Evolutionary conservation across 1,140 invertebrate genomes (phyloP), one percentile per base, ranked within the genome.

Genomic region (Ctenoplectra terminalis): DNA sequence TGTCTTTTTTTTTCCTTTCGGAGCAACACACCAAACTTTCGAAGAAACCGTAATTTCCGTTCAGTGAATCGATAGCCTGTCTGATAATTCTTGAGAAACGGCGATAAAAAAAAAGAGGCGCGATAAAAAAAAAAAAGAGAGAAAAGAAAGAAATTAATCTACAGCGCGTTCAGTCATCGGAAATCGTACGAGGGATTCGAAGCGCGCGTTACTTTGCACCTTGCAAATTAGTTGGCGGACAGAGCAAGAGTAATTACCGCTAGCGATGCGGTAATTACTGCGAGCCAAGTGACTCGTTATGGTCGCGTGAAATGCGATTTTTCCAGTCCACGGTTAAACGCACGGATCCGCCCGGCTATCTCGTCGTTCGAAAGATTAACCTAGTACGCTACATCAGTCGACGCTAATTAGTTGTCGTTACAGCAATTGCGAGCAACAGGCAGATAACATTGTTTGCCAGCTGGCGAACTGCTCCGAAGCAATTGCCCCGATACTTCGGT

Each of bases 241-340:
- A 48, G 66, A 15, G 56, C 34, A 37, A 50, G 76, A 79, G 17
- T 37, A 13, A 26, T 70, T 72, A 79, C 67, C 54, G 76, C 61
- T 61, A 79, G 56, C 67, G 50, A 58, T 40, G 76, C 69, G 58
- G 78, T 56, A 64, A 81, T 81, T 74, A 37, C 70, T 15, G 40
- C 60, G 70, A 72, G 77, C 20, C 17, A 48, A 81, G 48, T 81
- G 60, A 81, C 78, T 81, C 70, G 70, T 74, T 64, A 54, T 34
- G 78, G 34, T 63, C 56, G 58, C 58, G 70, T 26, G 70, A 80
- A 54, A 52, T 43, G 13, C 76, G 54, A 79, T 60, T 79, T 50
- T 79, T 71, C 64, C 56, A 34, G 13, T 48, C 1, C 34, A 8
- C 17, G 17, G 17, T n/a, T 4, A n/a, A 13, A 31, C 15, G 20